A percentile compares a stretch with the other conserved stretches of the same genome.
Evolutionary conservation across 2,797 vertebrate genomes (phyloP).

Genomic region (Clarias pachynema): DNA sequence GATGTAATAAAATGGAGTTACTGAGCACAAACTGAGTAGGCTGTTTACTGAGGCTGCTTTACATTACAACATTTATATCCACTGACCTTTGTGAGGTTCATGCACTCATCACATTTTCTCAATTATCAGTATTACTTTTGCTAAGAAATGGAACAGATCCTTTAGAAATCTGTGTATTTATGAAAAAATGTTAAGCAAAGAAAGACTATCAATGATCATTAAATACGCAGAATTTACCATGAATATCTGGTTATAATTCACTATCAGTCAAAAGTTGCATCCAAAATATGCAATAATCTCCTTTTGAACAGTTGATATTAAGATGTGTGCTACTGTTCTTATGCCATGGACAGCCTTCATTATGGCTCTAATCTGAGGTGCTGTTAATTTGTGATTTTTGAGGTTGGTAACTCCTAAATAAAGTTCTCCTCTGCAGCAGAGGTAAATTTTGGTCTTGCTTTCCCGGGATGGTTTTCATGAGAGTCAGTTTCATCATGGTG

Average conservation of each 20-base stretch:
- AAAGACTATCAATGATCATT: not conserved
- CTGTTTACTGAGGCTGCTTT: constrained; percentile 44
- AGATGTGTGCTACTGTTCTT: too few relatives aligned
- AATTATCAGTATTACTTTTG: not conserved
- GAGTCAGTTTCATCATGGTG: too few relatives aligned
- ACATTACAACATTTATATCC: constrained; percentile 34
- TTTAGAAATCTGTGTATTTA: not conserved
- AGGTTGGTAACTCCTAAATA: too few relatives aligned
- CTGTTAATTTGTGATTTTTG: too few relatives aligned
- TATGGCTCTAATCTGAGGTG: too few relatives aligned
- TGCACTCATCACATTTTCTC: constrained; percentile 17
- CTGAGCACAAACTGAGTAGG: constrained; percentile 42
- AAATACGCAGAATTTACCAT: not conserved
- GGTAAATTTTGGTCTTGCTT: too few relatives aligned
- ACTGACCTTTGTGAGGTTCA: constrained; percentile 19
- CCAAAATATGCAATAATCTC: too few relatives aligned
- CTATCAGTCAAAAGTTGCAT: too few relatives aligned
- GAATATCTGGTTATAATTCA: not conserved
- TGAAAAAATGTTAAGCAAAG: not conserved
- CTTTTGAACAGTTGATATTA: too few relatives aligned
- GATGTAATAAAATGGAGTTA: constrained; percentile 47
- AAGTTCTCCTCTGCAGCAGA: too few relatives aligned
- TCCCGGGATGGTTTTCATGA: too few relatives aligned
- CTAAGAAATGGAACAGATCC: not conserved
- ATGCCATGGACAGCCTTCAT: too few relatives aligned